A percentile compares a stretch with the other conserved stretches of the same genome.
These are phyloP conservation scores for Amblyornis subalaris DNA, from an alignment of 2,113 vertebrate species.

Conservation along the genomic window DNA sequence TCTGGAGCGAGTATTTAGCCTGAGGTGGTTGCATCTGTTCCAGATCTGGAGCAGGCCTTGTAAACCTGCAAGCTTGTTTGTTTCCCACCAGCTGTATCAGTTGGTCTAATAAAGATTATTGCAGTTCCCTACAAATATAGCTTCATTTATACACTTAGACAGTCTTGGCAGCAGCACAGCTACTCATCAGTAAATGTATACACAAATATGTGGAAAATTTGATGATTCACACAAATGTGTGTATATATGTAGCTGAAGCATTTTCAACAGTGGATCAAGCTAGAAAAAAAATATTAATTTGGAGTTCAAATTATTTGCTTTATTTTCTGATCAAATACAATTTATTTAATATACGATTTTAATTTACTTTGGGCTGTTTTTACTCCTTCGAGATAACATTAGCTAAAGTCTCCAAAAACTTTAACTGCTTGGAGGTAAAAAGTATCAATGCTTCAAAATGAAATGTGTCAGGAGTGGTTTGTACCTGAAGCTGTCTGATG, in stretches of 20 bases:
- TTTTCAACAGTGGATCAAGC: background rate
- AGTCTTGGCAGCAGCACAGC: background rate
- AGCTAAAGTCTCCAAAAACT: background rate
- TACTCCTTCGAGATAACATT: background rate
- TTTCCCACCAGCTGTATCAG: constrained; percentile 37
- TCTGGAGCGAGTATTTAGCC: constrained; percentile 8
- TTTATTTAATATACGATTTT: background rate
- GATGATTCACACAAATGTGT: background rate
- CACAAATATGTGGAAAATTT: background rate
- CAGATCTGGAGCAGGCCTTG: background rate
- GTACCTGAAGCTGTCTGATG: background rate
- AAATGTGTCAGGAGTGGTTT: background rate
- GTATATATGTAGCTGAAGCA: background rate
- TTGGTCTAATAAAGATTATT: constrained; percentile 34
- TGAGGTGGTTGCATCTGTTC: background rate
- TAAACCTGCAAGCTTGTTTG: background rate
- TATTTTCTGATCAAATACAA: background rate
- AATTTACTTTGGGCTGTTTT: background rate
- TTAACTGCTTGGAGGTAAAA: background rate
- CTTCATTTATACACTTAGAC: constrained; percentile 1
- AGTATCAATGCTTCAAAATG: background rate
- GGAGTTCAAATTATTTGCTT: background rate
- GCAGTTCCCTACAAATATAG: background rate
- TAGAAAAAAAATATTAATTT: background rate
- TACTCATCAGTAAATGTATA: background rate